Evolutionary conservation across 2,113 vertebrate species (phyloP).

Genomic region (Onychostruthus taczanowskii): DNA sequence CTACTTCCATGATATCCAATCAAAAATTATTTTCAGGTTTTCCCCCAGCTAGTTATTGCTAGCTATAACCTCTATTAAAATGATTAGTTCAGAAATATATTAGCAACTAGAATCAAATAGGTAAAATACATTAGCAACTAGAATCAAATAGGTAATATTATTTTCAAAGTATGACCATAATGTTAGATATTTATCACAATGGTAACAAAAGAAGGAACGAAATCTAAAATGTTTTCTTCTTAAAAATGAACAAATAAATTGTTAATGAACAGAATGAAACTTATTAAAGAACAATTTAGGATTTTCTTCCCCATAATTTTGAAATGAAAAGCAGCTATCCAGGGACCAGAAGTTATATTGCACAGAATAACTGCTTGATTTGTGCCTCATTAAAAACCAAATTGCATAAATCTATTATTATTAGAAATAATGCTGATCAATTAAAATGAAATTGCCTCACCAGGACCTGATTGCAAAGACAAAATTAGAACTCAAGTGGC

Average conservation of each 20-base stretch:
- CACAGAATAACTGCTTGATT: background rate
- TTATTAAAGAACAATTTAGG: background rate
- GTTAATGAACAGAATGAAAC: background rate
- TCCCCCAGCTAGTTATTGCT: background rate
- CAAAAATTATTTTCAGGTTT: background rate
- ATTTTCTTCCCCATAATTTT: background rate
- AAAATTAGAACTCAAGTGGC: background rate
- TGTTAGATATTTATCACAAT: background rate
- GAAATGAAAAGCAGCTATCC: background rate
- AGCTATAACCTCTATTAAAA: background rate
- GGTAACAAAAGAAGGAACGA: background rate
- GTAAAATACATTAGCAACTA: background rate
- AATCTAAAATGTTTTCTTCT: background rate
- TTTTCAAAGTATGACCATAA: background rate
- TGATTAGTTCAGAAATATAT: background rate
- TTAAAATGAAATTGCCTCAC: background rate
- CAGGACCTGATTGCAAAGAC: background rate
- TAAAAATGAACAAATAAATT: background rate
- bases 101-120: background rate
- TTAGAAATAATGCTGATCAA: background rate
- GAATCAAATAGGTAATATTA: background rate
- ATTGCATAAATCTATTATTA: background rate
- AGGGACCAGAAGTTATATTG: background rate
- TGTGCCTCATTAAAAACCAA: conserved; percentile 7
- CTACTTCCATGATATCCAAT: background rate